Percentiles rank a stretch among this genome's conserved stretches.
Conservation (phyloP, 1,140 invertebrate genomes). For the Leptestheria dahalacensis region DNA sequence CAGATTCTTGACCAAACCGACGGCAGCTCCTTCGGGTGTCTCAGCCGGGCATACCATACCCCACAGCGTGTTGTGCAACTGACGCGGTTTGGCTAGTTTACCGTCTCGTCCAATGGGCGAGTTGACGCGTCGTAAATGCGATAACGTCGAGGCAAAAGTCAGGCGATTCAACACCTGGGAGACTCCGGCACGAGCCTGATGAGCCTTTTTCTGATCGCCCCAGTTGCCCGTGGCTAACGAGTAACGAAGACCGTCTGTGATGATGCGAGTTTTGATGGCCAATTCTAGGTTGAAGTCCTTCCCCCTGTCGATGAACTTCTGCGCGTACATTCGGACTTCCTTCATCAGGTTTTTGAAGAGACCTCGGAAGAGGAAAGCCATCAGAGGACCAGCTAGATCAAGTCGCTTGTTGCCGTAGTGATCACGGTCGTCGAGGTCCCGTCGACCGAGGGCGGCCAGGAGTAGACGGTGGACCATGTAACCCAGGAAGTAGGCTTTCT, state of each 20-base stretch:
- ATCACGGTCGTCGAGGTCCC: slow-evolving; percentile 97
- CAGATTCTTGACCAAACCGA: slow-evolving; percentile 89
- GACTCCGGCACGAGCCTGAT: slow-evolving; percentile 87
- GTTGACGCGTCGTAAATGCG: slow-evolving; percentile 91
- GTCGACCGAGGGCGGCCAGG: slow-evolving; percentile 78
- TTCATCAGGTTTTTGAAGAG: slow-evolving; percentile 87
- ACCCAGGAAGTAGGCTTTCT: slow-evolving; percentile 94
- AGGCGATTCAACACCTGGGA: slow-evolving; percentile 85
- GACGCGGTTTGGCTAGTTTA: slow-evolving; percentile 92
- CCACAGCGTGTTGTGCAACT: slow-evolving; percentile 96
- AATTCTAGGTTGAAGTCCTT: slow-evolving; percentile 96
- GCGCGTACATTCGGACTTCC: slow-evolving; percentile 92
- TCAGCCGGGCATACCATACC: slow-evolving; percentile 99
- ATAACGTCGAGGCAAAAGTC: slow-evolving; percentile 94
- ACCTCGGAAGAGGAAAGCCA: slow-evolving; percentile 89
- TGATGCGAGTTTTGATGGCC: slow-evolving; percentile 93
- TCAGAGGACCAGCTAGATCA: slow-evolving; percentile 87
- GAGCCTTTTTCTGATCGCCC: slow-evolving; percentile 99
- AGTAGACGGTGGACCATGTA: slow-evolving; percentile 97
- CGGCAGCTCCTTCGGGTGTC: slow-evolving; percentile 89
- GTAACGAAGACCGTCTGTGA: slow-evolving; percentile 94
- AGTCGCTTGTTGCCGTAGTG: slow-evolving; percentile 97
- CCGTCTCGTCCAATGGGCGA: slow-evolving; percentile 97
- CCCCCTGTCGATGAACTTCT: slow-evolving; percentile 95
- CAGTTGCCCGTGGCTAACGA: slow-evolving; percentile 97